Evolutionary conservation across 2,113 vertebrate genomes (phyloP), one percentile per base, ranked within the genome.

Genomic region (Leptobrachium leishanense): DNA sequence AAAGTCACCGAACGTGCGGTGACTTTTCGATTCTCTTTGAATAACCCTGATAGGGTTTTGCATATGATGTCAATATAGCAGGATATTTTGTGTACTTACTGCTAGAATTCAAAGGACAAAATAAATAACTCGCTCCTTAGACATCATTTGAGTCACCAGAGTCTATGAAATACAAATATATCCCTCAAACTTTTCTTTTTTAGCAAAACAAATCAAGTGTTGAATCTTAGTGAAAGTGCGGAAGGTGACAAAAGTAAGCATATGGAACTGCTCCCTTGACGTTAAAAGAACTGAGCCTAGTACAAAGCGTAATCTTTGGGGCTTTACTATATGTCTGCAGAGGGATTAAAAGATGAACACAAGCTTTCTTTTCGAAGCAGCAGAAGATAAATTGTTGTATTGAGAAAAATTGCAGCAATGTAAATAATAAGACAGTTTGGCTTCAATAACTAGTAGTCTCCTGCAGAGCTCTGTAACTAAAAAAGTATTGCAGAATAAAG

Each of bases 161-260:
- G 66, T 76, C 53, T 59, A 53, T 69, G 59, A 76, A 76, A 76
- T 68, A 43, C 66, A 79, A 20, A 66, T 39, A 39, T 72, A 59
- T 79, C 77, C 77, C 46, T 42, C 67, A 70, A 73, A 73, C 77
- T 67, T 79, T 79, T 79, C 70, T 79, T 72, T 67, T 74, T 79
- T 73, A 59, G 77, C 67, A 79, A 79, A 64, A 79, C 65, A 69
- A 73, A 71, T 79, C 77, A 73, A 79, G 70, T 79, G 73, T 64
- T 73, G 77, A 79, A 79, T 79, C 46, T 73, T 62, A 62, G 63
- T 44, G 43, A 72, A 63, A 15, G 77, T 43, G 66, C 40, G 70
- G 72, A 73, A 79, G 77, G 77, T 79, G 77, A 79, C 77, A 79
- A 72, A 70, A 79, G 72, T 63, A 72, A 79, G 77, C 77, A 79